Evolutionary conservation across 2,888 invertebrate genomes (phyloP), one percentile per base, ranked within the genome.

Genomic region (Papilio gigon): DNA sequence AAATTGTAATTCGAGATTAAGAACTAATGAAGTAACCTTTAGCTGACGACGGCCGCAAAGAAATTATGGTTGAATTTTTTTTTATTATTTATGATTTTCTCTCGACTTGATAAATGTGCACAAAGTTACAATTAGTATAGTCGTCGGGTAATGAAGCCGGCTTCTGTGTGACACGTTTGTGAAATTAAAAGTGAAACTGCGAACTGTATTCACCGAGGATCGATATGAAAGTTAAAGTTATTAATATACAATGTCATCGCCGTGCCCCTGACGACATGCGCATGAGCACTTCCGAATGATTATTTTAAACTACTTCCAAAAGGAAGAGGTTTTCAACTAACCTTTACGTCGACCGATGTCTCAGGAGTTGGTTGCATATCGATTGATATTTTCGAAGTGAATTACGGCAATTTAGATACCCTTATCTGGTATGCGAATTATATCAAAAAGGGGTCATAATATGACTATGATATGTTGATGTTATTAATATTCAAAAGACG

Each of bases 401-500:
- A 1, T 42, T 5, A 42, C 1, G n/a, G n/a, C n/a, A 5, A n/a
- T n/a, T 17, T 17, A 8, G 42, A n/a, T 8, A 8, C 8, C 17
- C n/a, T 42, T 17, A 2, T 42, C 17, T 1, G 40, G 2, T 8
- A 17, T 8, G 17, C 5, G n/a, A 17, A 17, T 6, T 17, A 42
- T 17, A 17, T 17, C 6, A 17, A 42, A 0, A 42, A 17, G 17
- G 17, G 17, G 5, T 42, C n/a, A 47, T 22, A 47, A 47, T 47
- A 47, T 12, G 0, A 22, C 0, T 22, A 60, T 25, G 37, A 20
- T 4, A 27, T 25, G n/a, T 14, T 12, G 1, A 4, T 20, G 25
- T 59, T 47, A 22, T 65, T 37, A 66, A 37, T 66, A 66, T 60
- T 66, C 66, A 11, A 8, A 25, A 20, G 27, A 30, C 50, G 53